Evolutionary conservation across 2,113 vertebrate genomes (phyloP).

Genomic region (Variabilichromis moorii): DNA sequence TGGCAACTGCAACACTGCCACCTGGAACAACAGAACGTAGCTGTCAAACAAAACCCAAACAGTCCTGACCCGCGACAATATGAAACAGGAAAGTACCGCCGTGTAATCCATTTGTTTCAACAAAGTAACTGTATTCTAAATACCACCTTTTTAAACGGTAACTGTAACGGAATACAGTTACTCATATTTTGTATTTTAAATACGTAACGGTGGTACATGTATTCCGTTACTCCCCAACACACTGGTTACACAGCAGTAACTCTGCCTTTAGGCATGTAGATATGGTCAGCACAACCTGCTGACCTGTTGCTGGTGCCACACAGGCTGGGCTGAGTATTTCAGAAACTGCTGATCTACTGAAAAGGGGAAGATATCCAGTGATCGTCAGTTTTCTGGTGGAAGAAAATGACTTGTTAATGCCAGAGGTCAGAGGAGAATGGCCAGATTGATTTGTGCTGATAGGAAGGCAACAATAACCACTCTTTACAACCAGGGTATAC

Average conservation of each 20-base stretch:
- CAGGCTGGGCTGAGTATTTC: background rate
- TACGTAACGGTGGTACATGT: rapidly evolving
- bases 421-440: background rate
- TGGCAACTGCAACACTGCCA: background rate
- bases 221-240: background rate
- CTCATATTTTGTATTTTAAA: background rate
- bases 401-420: background rate
- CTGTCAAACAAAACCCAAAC: background rate
- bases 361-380: rapidly evolving
- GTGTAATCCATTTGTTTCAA: background rate
- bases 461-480: background rate
- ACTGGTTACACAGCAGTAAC: background rate
- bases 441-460: background rate
- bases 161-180: background rate
- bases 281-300: background rate
- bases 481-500: background rate
- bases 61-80: rapidly evolving
- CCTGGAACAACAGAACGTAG: rapidly evolving
- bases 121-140: background rate
- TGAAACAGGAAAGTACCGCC: rapidly evolving
- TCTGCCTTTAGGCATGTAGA: background rate
- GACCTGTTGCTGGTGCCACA: background rate
- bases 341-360: background rate
- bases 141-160: background rate
- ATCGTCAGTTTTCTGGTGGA: background rate